phyloP scores from a whole-genome alignment of 1,140 invertebrate genomes.

The Uloborus diversus region DNA sequence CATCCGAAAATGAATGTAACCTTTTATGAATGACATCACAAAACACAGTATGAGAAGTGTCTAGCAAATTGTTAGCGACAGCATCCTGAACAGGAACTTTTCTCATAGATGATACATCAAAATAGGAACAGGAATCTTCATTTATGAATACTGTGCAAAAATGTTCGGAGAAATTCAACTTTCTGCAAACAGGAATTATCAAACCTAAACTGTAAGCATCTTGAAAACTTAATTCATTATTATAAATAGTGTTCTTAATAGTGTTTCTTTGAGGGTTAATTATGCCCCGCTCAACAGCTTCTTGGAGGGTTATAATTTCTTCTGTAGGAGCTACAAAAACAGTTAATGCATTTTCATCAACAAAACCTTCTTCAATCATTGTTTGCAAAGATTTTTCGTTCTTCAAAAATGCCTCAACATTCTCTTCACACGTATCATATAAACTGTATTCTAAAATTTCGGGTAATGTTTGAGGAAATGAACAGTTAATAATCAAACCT shows the following conservation, averaged over 20 bases:
- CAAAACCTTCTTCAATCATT: constrained; percentile 7
- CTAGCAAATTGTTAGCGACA: constrained; percentile 80
- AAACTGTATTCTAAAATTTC: constrained; percentile 80
- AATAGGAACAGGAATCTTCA: constrained; percentile 76
- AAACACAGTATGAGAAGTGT: constrained; percentile 81
- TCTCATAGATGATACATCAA: constrained; percentile 76
- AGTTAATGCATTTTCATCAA: constrained; percentile 6
- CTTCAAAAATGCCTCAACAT: constrained; percentile 77
- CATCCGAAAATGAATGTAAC: constrained; percentile 82
- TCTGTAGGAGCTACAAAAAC: background rate
- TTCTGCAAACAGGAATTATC: constrained; percentile 81
- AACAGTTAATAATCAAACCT: constrained; percentile 74
- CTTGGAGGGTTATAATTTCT: constrained; percentile 77
- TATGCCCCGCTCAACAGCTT: constrained; percentile 83
- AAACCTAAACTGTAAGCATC: constrained; percentile 83
- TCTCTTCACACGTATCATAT: constrained; percentile 79
- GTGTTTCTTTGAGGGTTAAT: constrained; percentile 81
- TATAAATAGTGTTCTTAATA: constrained; percentile 74
- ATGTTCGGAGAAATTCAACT: constrained; percentile 84
- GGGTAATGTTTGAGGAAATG: constrained; percentile 74
- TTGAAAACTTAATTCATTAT: constrained; percentile 77
- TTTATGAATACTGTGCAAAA: constrained; percentile 88
- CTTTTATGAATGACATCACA: constrained; percentile 73
- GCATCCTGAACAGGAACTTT: constrained; percentile 79
- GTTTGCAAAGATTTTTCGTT: background rate